These are phyloP conservation scores for Ophion ellenae DNA, from an alignment of 2,888 invertebrate genomes.

Conservation along the genomic window DNA sequence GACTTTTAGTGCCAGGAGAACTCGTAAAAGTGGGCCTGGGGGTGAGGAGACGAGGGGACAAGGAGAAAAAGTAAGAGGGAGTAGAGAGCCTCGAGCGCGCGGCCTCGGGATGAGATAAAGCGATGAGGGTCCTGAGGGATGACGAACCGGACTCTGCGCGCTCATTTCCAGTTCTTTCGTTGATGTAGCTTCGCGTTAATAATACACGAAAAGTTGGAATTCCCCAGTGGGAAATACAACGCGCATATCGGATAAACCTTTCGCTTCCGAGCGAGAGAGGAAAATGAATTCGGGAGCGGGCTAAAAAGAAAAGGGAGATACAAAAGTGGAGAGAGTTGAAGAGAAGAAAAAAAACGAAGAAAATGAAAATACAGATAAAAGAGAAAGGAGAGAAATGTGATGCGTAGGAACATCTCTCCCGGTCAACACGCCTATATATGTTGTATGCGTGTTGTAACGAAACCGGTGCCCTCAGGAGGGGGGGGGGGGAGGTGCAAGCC, in stretches of 20 bases:
- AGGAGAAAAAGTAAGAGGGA: constrained; percentile 23
- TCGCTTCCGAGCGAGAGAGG: neutral
- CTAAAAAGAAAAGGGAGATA: neutral
- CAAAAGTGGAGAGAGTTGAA: neutral
- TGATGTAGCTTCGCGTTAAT: constrained; percentile 34
- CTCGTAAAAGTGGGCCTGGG: constrained; percentile 70
- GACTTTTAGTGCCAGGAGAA: constrained; percentile 63
- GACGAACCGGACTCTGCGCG: constrained; percentile 41
- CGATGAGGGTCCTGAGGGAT: constrained; percentile 52
- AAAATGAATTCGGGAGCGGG: constrained; percentile 7
- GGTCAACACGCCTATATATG: constrained; percentile 3
- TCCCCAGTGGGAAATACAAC: constrained; percentile 8
- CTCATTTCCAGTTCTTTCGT: constrained; percentile 34
- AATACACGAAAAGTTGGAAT: constrained; percentile 31
- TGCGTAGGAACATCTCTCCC: constrained; percentile 13
- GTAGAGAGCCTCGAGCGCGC: constrained; percentile 1
- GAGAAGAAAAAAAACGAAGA: neutral
- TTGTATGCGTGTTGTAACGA: constrained; percentile 21
- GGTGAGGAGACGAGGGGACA: constrained; percentile 23
- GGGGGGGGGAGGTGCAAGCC: constrained; percentile 54
- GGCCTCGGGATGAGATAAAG: constrained; percentile 36
- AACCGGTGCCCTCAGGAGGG: constrained; percentile 20
- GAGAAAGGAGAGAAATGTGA: constrained; percentile 56
- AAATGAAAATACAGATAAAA: constrained; percentile 44
- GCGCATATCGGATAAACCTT: constrained; percentile 2